Percentiles rank a stretch among this genome's conserved stretches.
Conservation (phyloP, 2,888 invertebrate species). For the Laothoe populi region DNA sequence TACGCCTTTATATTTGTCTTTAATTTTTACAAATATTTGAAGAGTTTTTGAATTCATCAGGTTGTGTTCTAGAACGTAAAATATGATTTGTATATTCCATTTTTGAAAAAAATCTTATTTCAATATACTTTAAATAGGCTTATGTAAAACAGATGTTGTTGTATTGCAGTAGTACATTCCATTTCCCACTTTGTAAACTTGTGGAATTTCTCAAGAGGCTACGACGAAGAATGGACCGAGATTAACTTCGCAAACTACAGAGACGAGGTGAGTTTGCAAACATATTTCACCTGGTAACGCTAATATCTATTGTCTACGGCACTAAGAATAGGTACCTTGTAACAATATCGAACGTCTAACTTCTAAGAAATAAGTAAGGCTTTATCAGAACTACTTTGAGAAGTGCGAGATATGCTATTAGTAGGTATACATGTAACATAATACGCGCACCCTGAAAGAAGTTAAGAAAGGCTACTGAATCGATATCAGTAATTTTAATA, state of each 20-base stretch:
- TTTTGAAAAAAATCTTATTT: neutral
- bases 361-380: slow-evolving; percentile 6
- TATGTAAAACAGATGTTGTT: slow-evolving; percentile 30
- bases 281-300: slow-evolving; percentile 28
- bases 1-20: too few relatives aligned
- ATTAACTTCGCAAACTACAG: slow-evolving; percentile 80
- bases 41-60: too few relatives aligned
- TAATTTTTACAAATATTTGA: too few relatives aligned
- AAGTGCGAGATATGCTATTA: neutral
- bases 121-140: neutral
- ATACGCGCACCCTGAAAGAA: too few relatives aligned
- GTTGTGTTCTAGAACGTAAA: too few relatives aligned
- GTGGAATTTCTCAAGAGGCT: slow-evolving; percentile 82
- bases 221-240: slow-evolving; percentile 67
- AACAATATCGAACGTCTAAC: slow-evolving; percentile 12
- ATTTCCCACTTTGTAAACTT: slow-evolving; percentile 82
- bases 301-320: slow-evolving; percentile 23
- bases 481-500: too few relatives aligned
- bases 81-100: neutral
- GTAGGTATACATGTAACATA: neutral
- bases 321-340: slow-evolving; percentile 7
- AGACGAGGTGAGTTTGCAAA: slow-evolving; percentile 68
- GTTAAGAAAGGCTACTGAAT: too few relatives aligned
- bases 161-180: slow-evolving; percentile 79
- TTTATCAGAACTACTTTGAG: neutral